These are phyloP conservation scores for Julus scandinavius DNA, from an alignment of 2,888 invertebrate genomes.

Conservation along the genomic window DNA sequence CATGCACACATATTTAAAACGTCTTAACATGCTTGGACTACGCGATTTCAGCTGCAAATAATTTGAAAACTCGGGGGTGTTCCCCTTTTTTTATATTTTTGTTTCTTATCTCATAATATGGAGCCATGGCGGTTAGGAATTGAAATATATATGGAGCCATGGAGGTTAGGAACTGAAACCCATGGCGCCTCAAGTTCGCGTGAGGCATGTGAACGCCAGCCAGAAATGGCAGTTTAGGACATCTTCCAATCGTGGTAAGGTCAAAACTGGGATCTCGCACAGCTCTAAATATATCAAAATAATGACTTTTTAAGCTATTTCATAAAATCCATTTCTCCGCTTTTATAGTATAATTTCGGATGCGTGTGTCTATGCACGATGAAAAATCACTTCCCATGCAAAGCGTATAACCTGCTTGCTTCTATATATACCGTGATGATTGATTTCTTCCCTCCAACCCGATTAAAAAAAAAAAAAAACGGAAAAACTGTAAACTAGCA, in stretches of 20 bases:
- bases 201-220: background rate
- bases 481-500: slow-evolving; percentile 2
- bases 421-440: background rate
- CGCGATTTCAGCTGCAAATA: background rate
- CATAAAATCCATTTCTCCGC: slow-evolving; percentile 6
- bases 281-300: slow-evolving; percentile 15
- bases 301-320: slow-evolving; percentile 33
- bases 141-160: background rate
- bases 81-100: background rate
- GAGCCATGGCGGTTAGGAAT: background rate
- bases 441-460: background rate
- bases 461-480: background rate
- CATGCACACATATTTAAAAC: slow-evolving; percentile 15
- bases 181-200: background rate
- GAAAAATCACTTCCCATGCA: slow-evolving; percentile 22
- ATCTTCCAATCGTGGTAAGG: background rate
- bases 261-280: background rate
- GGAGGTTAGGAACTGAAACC: background rate
- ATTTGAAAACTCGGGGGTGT: slow-evolving; percentile 19
- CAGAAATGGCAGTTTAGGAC: slow-evolving; percentile 27
- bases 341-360: background rate
- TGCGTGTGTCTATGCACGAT: background rate
- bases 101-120: background rate
- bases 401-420: background rate
- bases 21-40: background rate